A percentile compares a stretch with the other conserved stretches of the same genome.
phyloP scores from a whole-genome alignment of 2,888 invertebrate species.

The Creontiades dilutus region DNA sequence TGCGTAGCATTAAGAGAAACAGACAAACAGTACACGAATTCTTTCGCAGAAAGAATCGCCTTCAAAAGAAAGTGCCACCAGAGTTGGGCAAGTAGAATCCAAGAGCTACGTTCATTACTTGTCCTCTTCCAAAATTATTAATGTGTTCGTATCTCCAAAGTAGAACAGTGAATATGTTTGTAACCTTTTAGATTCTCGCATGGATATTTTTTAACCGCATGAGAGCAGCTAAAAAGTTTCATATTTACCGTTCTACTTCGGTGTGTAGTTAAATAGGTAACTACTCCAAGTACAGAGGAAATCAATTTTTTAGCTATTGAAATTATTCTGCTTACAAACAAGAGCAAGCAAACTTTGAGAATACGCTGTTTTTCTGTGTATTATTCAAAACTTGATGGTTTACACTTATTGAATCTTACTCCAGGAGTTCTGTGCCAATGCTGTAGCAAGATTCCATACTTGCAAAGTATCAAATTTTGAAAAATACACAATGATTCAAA shows the following conservation, averaged over 20 bases:
- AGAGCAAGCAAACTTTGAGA: not conserved
- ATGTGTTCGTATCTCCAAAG: too few relatives aligned
- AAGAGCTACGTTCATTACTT: too few relatives aligned
- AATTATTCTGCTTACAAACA: not conserved
- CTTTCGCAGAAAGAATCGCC: too few relatives aligned
- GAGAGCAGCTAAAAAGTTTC: not conserved
- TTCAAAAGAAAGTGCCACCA: too few relatives aligned
- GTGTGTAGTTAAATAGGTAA: not conserved
- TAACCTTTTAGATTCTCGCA: not conserved
- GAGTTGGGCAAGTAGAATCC: too few relatives aligned
- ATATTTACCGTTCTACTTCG: not conserved
- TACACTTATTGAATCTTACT: not conserved
- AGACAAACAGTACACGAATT: too few relatives aligned
- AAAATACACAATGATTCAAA: not conserved
- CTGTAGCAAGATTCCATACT: not conserved
- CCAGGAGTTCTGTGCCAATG: not conserved
- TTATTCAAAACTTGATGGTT: not conserved
- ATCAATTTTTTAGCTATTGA: not conserved
- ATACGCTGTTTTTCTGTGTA: not conserved
- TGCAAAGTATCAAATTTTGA: slow-evolving; percentile 2
- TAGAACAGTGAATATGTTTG: too few relatives aligned
- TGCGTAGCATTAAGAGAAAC: too few relatives aligned
- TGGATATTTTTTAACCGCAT: not conserved
- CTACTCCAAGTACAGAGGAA: not conserved
- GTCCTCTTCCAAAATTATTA: too few relatives aligned